A percentile compares a stretch with the other conserved stretches of the same genome.
phyloP scores from a whole-genome alignment of 2,888 invertebrate genomes.

The Cryptosula pallasiana region DNA sequence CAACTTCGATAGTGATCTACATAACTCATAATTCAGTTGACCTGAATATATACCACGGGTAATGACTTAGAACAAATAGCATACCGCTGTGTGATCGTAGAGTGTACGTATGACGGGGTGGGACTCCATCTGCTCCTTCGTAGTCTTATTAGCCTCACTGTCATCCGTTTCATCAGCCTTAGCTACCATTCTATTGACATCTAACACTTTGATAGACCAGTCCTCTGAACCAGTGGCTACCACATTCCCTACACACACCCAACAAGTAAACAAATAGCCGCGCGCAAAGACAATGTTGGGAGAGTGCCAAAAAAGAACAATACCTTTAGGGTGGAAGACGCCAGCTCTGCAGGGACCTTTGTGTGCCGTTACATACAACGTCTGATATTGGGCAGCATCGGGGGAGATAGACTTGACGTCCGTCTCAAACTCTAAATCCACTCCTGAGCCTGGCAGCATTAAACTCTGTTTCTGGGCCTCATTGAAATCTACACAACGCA shows the following conservation, averaged over 20 bases:
- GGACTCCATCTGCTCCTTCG: conserved; percentile 65
- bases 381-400: conserved; percentile 95
- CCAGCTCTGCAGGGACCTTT: conserved; percentile 89
- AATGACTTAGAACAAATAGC: conserved; percentile 28
- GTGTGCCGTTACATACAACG: conserved; percentile 96
- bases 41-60: too few species aligned
- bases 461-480: conserved; percentile 32
- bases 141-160: conserved; percentile 64
- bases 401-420: conserved; percentile 86
- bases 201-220: conserved; percentile 96
- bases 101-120: conserved; percentile 97
- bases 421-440: conserved; percentile 92
- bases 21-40: too few species aligned
- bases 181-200: conserved; percentile 97
- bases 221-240: conserved; percentile 98
- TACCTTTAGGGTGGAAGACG: conserved; percentile 84
- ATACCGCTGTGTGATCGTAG: conserved; percentile 84
- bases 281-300: too few species aligned
- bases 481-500: neutral
- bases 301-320: neutral
- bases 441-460: conserved; percentile 58
- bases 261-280: too few species aligned
- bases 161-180: conserved; percentile 57
- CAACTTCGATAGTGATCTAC: too few species aligned
- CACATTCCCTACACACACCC: conserved; percentile 70